These are phyloP conservation scores for Pedicia rivosa DNA, from an alignment of 2,888 invertebrate species.

Conservation along the genomic window DNA sequence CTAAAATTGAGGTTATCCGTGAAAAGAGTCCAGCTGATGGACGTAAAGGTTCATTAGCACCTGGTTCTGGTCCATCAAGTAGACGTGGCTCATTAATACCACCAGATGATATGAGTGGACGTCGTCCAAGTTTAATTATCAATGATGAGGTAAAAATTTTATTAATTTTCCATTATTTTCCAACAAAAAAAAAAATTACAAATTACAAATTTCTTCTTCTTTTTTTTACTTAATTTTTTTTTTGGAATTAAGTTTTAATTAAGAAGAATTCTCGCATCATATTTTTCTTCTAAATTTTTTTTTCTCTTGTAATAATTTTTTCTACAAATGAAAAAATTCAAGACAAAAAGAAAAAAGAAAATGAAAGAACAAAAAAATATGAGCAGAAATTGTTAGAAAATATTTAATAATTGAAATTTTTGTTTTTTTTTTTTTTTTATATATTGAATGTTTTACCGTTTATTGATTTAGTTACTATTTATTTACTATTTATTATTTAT, in stretches of 20 bases:
- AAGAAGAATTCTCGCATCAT: not conserved
- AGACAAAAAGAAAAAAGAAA: conserved; percentile 6
- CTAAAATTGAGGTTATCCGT: conserved; percentile 75
- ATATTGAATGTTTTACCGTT: too few species aligned
- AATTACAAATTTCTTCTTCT: too few species aligned
- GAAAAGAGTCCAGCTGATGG: conserved; percentile 56
- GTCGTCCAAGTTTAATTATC: conserved; percentile 80
- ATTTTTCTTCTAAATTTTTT: conserved; percentile 6
- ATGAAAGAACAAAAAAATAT: conserved; percentile 17
- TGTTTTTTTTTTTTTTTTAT: too few species aligned
- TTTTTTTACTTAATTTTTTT: not conserved
- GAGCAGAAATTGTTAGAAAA: too few species aligned
- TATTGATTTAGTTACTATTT: too few species aligned
- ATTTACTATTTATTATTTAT: too few species aligned
- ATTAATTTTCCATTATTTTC: too few species aligned
- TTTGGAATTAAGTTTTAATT: too few species aligned
- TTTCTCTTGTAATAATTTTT: not conserved
- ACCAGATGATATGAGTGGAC: conserved; percentile 71
- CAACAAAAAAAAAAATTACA: too few species aligned
- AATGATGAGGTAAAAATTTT: conserved; percentile 74
- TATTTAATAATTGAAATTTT: too few species aligned
- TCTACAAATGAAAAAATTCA: conserved; percentile 4
- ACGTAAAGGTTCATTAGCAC: conserved; percentile 60
- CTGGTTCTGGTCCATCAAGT: conserved; percentile 44
- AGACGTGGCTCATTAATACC: conserved; percentile 78